Percentiles rank a stretch among this genome's conserved stretches.
phyloP scores from a whole-genome alignment of 2,113 vertebrate genomes.

The Saimiri boliviensis region DNA sequence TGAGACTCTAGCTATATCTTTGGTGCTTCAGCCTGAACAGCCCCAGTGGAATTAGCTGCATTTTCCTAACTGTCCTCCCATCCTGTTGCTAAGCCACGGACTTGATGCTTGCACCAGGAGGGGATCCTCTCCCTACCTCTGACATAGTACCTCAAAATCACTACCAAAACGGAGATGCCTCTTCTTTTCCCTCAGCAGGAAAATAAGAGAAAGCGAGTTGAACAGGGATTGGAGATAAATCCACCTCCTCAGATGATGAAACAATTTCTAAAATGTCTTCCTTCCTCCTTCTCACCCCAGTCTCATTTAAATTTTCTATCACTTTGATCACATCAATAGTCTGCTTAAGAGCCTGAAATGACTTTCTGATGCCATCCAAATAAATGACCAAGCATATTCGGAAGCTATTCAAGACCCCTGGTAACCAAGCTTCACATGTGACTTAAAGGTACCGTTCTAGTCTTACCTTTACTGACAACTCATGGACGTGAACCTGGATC shows the following conservation, averaged over 20 bases:
- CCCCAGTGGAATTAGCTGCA: not conserved
- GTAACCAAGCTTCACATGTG: not conserved
- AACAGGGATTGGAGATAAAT: not conserved
- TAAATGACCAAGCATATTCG: not conserved
- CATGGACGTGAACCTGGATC: not conserved
- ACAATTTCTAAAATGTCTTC: not conserved
- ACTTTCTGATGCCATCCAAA: not conserved
- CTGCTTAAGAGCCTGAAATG: not conserved
- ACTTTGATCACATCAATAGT: not conserved
- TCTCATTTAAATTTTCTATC: slow-evolving; percentile 11
- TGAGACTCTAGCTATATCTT: not conserved
- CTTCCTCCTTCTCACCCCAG: not conserved
- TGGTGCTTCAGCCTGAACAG: not conserved
- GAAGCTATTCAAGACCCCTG: not conserved
- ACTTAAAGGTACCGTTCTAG: not conserved
- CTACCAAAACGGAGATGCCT: not conserved
- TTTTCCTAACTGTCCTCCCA: not conserved
- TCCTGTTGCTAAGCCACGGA: not conserved
- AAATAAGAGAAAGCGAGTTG: not conserved
- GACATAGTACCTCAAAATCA: not conserved
- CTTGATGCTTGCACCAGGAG: not conserved
- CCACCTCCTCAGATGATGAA: not conserved
- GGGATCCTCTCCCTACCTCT: not conserved
- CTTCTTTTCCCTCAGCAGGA: not conserved
- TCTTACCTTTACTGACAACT: not conserved